Evolutionary conservation across 2,797 vertebrate genomes (phyloP), one percentile per base, ranked within the genome.

Genomic region (Fundulus diaphanus): DNA sequence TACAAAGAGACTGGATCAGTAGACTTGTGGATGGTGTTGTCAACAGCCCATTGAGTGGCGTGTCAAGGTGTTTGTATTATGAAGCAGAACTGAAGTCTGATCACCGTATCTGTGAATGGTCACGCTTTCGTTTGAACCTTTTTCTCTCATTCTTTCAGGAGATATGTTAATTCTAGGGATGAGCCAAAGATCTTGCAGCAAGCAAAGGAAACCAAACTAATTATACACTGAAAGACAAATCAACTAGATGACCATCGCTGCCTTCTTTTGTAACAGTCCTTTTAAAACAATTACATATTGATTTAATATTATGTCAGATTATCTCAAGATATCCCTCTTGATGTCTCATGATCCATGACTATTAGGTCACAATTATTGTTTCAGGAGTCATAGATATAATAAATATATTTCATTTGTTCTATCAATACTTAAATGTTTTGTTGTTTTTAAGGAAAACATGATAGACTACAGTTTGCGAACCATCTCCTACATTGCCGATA

Each of bases 401-500:
- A 24, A 22, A 22, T 51, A 11, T 18, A 63, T 63, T 29, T 29
- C 42, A n/a, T 22, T 46, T 24, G 1, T 37, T 15, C 13, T 4
- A 48, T 15, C n/a, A 7, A 31, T 9, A 5, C 7, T 44, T 1
- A 31, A 20, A 29, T 57, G 9, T 22, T 69, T 68, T 5, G 82
- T 1, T 71, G 18, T 29, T 46, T 61, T 24, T 37, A 78, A 99
- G 98, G 98, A 99, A 87, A 98, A 96, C 0, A 98, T 99, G 97
- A 98, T 99, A 97, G 97, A 99, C 92, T 96, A 98, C 89, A 96
- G 97, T 33, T 87, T 99, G 88, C 90, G 96, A 84, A 98, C 97
- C 88, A 99, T 99, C 86, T 99, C 98, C 63, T 99, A 99, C 90
- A 99, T 99, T 8, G 98, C 98, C 0, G 98, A 99, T 91, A 99